A percentile compares a stretch with the other conserved stretches of the same genome.
These are phyloP conservation scores for Oophaga sylvatica DNA, from an alignment of 2,797 vertebrate genomes.

Conservation along the genomic window DNA sequence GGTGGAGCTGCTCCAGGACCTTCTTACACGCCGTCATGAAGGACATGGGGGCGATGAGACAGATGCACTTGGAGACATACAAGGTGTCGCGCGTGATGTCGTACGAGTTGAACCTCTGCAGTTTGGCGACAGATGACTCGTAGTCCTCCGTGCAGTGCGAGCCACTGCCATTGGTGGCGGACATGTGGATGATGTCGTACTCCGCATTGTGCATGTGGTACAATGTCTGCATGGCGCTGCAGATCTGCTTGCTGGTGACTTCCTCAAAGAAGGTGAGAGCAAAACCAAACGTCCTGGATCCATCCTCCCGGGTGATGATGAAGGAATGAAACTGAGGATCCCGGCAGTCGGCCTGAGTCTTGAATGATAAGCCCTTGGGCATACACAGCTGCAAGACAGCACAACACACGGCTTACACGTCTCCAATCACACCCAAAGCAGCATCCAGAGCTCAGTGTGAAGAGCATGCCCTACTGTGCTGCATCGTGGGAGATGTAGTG, in stretches of 20 bases:
- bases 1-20: constrained; percentile 91
- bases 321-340: constrained; percentile 96
- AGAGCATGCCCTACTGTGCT: neutral
- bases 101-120: constrained; percentile 97
- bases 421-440: neutral
- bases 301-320: constrained; percentile 98
- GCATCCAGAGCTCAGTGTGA: neutral
- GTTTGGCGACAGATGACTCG: constrained; percentile 85
- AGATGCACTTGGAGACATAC: constrained; percentile 97
- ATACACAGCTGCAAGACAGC: constrained; percentile 80
- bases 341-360: constrained; percentile 89
- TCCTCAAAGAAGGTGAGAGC: constrained; percentile 98
- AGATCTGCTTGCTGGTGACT: constrained; percentile 98
- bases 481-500: too few relatives aligned
- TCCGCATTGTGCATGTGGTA: constrained; percentile 99
- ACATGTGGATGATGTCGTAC: constrained; percentile 88
- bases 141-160: constrained; percentile 73
- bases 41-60: constrained; percentile 95
- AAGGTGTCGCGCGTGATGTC: constrained; percentile 97
- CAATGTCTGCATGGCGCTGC: constrained; percentile 98
- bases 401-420: neutral
- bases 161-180: constrained; percentile 78
- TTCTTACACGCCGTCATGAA: constrained; percentile 93
- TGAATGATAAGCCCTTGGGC: constrained; percentile 89
- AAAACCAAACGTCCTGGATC: constrained; percentile 96